These are phyloP conservation scores for Camponotus fellah DNA, from an alignment of 2,888 invertebrate genomes.

Conservation along the genomic window DNA sequence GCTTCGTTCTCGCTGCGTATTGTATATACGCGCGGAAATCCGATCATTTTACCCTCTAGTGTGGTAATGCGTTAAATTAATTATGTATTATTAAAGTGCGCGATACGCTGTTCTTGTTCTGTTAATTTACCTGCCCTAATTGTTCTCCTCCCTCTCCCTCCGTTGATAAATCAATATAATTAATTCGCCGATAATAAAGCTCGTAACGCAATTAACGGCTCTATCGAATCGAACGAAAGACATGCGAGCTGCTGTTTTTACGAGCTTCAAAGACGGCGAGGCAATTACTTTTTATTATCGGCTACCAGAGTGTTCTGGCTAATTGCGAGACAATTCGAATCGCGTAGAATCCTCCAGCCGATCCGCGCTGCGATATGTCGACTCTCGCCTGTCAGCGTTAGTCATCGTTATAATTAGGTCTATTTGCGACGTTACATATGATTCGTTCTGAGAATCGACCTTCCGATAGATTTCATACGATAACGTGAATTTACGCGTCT, in stretches of 20 bases:
- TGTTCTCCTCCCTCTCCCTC: background rate
- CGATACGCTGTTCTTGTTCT: conserved; percentile 13
- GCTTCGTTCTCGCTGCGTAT: conserved; percentile 11
- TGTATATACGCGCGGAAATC: conserved; percentile 20
- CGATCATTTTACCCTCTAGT: conserved; percentile 17
- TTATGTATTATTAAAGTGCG: conserved; percentile 13
- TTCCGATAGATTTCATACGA: conserved; percentile 54
- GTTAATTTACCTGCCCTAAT: conserved; percentile 11
- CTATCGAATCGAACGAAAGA: conserved; percentile 6
- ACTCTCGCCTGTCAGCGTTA: conserved; percentile 49
- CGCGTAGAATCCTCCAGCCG: conserved; percentile 22
- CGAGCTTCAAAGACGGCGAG: conserved; percentile 20
- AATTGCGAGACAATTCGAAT: conserved; percentile 53
- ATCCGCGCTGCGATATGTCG: conserved; percentile 29
- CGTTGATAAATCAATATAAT: conserved; percentile 43
- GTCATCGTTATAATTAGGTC: conserved; percentile 75
- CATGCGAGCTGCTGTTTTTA: background rate
- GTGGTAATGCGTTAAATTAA: conserved; percentile 41
- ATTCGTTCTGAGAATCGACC: conserved; percentile 64
- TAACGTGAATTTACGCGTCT: conserved; percentile 26
- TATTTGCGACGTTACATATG: conserved; percentile 62
- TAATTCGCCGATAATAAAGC: conserved; percentile 42
- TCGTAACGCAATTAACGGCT: conserved; percentile 10
- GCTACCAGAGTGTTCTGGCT: conserved; percentile 20
- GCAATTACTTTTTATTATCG: conserved; percentile 49